Conservation (phyloP, 1,140 invertebrate genomes). For the Littorina saxatilis region DNA sequence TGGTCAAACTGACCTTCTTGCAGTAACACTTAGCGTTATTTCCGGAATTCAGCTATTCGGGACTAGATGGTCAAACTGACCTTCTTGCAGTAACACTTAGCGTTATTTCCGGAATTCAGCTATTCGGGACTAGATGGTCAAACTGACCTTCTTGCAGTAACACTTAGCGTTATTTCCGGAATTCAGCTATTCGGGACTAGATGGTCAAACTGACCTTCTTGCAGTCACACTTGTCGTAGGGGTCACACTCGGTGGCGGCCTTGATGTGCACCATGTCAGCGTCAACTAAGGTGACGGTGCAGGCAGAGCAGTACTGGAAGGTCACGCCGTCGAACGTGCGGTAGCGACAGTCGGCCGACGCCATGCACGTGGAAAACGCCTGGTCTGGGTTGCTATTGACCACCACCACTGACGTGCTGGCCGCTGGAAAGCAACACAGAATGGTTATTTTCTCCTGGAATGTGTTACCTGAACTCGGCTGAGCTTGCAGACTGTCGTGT, state of each 20-base stretch:
- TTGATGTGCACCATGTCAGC: not conserved
- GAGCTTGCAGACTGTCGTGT: not conserved
- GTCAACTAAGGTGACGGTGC: constrained; percentile 2
- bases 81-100: too few species aligned
- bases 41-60: too few species aligned
- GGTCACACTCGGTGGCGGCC: constrained; percentile 9
- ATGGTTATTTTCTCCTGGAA: not conserved
- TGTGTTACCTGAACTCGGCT: not conserved
- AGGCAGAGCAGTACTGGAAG: constrained; percentile 16
- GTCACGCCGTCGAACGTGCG: constrained; percentile 12
- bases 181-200: too few species aligned
- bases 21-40: too few species aligned
- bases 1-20: too few species aligned
- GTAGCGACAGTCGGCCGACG: constrained; percentile 13
- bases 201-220: not conserved
- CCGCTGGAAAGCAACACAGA: not conserved
- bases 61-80: too few species aligned
- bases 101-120: too few species aligned
- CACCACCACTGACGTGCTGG: not conserved
- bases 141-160: too few species aligned
- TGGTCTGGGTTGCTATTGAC: not conserved
- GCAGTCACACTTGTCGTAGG: not conserved
- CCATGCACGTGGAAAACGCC: constrained; percentile 1
- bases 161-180: too few species aligned
- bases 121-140: too few species aligned